A percentile compares a stretch with the other conserved stretches of the same genome.
These are phyloP conservation scores for Orchestia grillus DNA, from an alignment of 1,140 invertebrate genomes.

Conservation along the genomic window DNA sequence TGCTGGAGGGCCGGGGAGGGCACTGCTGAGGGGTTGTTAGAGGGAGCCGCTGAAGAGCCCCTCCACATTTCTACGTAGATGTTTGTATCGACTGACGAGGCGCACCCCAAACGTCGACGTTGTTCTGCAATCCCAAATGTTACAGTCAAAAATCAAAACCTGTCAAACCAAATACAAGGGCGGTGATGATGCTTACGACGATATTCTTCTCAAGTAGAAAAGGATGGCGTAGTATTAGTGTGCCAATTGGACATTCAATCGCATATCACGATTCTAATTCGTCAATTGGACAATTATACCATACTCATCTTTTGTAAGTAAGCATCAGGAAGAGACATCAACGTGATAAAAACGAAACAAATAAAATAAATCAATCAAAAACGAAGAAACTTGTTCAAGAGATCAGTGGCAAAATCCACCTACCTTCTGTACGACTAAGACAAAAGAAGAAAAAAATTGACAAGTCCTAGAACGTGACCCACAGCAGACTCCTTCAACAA, in stretches of 20 bases:
- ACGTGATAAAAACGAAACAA: too few species aligned
- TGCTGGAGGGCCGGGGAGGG: slow-evolving; percentile 42
- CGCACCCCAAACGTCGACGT: slow-evolving; percentile 19
- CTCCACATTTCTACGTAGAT: slow-evolving; percentile 44
- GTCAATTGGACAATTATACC: too few species aligned
- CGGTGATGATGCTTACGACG: background rate
- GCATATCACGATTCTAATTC: too few species aligned
- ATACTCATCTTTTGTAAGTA: too few species aligned
- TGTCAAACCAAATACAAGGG: background rate
- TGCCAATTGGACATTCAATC: background rate
- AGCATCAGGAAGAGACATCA: too few species aligned
- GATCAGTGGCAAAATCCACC: too few species aligned
- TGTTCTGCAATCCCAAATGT: background rate
- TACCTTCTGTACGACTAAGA: too few species aligned
- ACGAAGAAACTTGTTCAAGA: too few species aligned
- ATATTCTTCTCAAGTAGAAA: background rate
- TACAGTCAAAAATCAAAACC: background rate
- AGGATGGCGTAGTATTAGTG: background rate
- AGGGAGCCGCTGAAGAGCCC: slow-evolving; percentile 25
- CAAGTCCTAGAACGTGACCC: too few species aligned
- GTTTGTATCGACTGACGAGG: slow-evolving; percentile 24
- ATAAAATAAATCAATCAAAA: too few species aligned
- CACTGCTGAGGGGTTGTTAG: slow-evolving; percentile 31
- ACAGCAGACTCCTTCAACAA: too few species aligned
- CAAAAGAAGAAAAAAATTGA: too few species aligned